phyloP scores from a whole-genome alignment of 2,888 invertebrate species.

The Dasysyrphus tricinctus region DNA sequence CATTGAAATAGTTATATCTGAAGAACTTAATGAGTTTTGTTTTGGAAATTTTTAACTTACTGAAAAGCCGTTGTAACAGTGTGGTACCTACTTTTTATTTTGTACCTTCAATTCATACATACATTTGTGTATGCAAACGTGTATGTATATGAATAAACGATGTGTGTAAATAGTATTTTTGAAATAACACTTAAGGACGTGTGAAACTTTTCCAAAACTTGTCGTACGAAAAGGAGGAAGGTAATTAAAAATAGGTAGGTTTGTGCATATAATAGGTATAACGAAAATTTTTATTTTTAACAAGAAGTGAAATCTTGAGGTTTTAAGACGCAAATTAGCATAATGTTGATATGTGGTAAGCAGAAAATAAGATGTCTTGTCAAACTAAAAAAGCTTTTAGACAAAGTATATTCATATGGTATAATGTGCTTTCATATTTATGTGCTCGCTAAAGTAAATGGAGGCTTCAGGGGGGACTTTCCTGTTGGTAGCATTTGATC shows the following conservation, averaged over 20 bases:
- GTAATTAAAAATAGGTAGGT: background rate
- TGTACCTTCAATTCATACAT: background rate
- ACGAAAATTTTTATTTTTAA: background rate
- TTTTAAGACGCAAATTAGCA: background rate
- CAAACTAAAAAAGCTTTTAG: background rate
- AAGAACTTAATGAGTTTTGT: slow-evolving; percentile 72
- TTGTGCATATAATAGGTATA: no score
- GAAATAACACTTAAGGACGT: slow-evolving; percentile 35
- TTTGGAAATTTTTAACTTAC: slow-evolving; percentile 55
- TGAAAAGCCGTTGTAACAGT: slow-evolving; percentile 24
- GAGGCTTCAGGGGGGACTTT: no score
- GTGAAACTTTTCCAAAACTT: slow-evolving; percentile 24
- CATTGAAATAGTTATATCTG: slow-evolving; percentile 28
- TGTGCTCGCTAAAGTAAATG: no score
- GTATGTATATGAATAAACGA: background rate
- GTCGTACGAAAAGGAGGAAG: background rate
- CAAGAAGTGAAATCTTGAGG: background rate
- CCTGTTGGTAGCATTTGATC: no score
- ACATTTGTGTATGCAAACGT: background rate
- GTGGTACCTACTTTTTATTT: background rate
- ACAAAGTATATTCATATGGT: background rate
- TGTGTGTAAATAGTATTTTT: slow-evolving; percentile 12
- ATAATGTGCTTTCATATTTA: no score
- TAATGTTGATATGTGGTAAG: background rate
- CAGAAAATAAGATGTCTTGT: background rate